These are phyloP conservation scores for Platycheirus albimanus DNA, from an alignment of 2,888 invertebrate genomes.

Conservation along the genomic window DNA sequence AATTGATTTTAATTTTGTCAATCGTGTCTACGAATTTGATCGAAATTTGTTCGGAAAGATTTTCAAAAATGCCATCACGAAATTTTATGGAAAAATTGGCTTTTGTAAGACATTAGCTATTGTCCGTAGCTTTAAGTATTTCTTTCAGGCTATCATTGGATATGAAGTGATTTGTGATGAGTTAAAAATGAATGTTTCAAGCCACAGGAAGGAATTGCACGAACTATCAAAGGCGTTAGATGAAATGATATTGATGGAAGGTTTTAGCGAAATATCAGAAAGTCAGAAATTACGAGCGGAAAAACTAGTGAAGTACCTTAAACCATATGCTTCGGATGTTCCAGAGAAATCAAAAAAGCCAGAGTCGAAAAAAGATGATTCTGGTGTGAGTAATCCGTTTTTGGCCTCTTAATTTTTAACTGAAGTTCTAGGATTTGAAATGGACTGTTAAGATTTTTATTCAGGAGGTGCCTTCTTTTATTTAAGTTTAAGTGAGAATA, in stretches of 20 bases:
- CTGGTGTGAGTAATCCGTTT: not conserved
- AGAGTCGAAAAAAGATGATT: not conserved
- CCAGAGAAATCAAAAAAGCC: not conserved
- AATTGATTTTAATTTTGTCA: not conserved
- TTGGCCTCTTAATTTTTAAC: not conserved
- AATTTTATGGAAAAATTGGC: not conserved
- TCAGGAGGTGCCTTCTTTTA: too few relatives aligned
- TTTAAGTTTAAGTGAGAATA: too few relatives aligned
- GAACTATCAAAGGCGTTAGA: not conserved
- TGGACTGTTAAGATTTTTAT: too few relatives aligned
- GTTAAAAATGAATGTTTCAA: not conserved
- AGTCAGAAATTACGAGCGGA: not conserved
- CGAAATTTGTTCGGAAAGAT: not conserved
- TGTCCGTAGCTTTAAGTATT: not conserved
- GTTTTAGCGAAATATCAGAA: not conserved
- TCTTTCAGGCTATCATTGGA: slow-evolving; percentile 11
- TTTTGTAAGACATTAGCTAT: not conserved
- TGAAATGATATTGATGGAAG: not conserved
- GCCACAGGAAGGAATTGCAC: not conserved
- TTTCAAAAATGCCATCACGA: not conserved
- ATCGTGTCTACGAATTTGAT: slow-evolving; percentile 3
- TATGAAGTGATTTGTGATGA: slow-evolving; percentile 9
- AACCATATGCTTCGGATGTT: not conserved
- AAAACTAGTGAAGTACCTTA: not conserved
- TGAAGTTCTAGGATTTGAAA: too few relatives aligned